Base-by-base conservation (phyloP, 2,888 invertebrate genomes). In the Scaptodrosophila latifasciaeformis region DNA sequence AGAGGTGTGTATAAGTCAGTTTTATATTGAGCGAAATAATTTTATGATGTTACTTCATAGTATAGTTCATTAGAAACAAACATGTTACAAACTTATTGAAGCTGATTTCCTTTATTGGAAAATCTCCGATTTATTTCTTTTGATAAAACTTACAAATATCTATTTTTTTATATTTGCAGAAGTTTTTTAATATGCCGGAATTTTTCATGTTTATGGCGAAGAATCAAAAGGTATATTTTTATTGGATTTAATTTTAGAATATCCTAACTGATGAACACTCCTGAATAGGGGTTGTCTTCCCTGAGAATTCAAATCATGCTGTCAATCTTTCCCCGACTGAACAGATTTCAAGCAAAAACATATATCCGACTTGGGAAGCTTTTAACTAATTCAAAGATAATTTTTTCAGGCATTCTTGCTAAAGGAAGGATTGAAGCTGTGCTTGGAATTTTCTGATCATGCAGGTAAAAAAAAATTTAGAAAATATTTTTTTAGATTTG, bases 21-120 rank as follows among this genome's bases (percentile, higher is more conserved):
- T n/a, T n/a, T n/a, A n/a, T n/a, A n/a, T n/a, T n/a, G n/a, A n/a
- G n/a, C n/a, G n/a, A n/a, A n/a, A n/a, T n/a, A n/a, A 21, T 18
- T 21, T 21, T 19, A 57, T 79, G 78, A 79, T 80, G 78, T 70
- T 62, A 65, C 59, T 55, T 68, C 62, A 63, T 56, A 62, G 78
- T 76, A 76, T 76, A 76, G 76, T 76, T 76, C 76, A 78, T 76
- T 76, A 78, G 76, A 76, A 76, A n/a, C 46, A 65, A 42, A 70
- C 59, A 67, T 76, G 76, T 76, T 78, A 79, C 77, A 53, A 76
- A 49, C 29, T 62, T 70, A 68, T 70, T 17, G 59, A 64, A 68
- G 49, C 76, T 77, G 77, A 76, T 66, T 13, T 30, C 24, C 24
- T 5, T 24, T 24, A 24, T 24, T 24, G n/a, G n/a, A n/a, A n/a